These are phyloP conservation scores for Eretmocerus hayati DNA, from an alignment of 2,888 invertebrate species.

Conservation along the genomic window DNA sequence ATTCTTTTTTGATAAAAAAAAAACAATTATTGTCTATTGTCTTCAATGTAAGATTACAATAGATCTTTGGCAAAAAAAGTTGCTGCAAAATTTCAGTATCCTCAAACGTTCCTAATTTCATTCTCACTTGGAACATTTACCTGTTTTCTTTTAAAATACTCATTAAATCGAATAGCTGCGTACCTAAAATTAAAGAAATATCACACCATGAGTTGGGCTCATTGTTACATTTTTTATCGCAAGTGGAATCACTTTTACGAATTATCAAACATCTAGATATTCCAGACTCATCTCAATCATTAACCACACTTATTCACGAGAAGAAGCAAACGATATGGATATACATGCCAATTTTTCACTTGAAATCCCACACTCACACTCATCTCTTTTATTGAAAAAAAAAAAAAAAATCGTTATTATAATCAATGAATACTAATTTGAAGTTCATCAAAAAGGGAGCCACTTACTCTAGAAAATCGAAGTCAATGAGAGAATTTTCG, in stretches of 20 bases:
- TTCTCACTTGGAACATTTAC: conserved; percentile 6
- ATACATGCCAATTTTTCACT: neutral
- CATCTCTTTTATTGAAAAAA: conserved; percentile 1
- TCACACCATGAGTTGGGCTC: neutral
- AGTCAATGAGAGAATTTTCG: conserved; percentile 80
- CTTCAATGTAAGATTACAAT: conserved; percentile 7
- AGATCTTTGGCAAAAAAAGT: conserved; percentile 15
- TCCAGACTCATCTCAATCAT: too few relatives aligned
- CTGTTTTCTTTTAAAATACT: conserved; percentile 61
- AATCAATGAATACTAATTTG: neutral
- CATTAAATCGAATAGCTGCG: conserved; percentile 63
- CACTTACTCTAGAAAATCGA: conserved; percentile 82
- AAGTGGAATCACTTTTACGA: too few relatives aligned
- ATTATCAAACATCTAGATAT: too few relatives aligned
- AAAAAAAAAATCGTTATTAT: neutral
- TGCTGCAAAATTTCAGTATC: conserved; percentile 1
- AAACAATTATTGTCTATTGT: conserved; percentile 11
- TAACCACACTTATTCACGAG: too few relatives aligned
- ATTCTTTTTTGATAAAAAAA: conserved; percentile 2
- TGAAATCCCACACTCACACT: neutral
- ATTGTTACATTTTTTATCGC: too few relatives aligned
- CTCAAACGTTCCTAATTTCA: conserved; percentile 16
- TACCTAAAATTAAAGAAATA: conserved; percentile 51
- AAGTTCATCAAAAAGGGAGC: neutral
- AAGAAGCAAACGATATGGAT: too few relatives aligned